Percentiles rank a stretch among this genome's conserved stretches.
Conservation (phyloP, 1,140 invertebrate species). For the fruit fly (Drosophila melanogaster) region DNA sequence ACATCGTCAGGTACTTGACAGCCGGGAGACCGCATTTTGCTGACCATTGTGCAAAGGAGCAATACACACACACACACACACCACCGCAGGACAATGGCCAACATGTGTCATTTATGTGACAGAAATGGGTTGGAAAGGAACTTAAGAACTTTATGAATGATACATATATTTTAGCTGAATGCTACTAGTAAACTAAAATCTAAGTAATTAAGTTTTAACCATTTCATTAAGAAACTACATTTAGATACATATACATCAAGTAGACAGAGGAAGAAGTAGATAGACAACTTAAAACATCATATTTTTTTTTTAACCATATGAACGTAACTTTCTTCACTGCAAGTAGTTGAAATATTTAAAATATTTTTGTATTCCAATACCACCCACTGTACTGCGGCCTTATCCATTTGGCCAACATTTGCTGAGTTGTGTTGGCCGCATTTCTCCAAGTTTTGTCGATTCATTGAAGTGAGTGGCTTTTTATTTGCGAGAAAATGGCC, state of each 20-base stretch:
- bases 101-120: neutral
- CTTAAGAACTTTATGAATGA: too few species aligned
- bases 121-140: neutral
- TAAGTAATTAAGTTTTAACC: too few species aligned
- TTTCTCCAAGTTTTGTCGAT: conserved; percentile 66
- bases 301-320: too few species aligned
- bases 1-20: conserved; percentile 80
- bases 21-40: conserved; percentile 63
- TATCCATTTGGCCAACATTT: conserved; percentile 39
- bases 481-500: conserved; percentile 74
- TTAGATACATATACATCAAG: too few species aligned
- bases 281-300: too few species aligned
- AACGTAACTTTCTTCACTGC: too few species aligned
- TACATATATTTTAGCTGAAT: neutral
- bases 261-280: too few species aligned
- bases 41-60: conserved; percentile 45
- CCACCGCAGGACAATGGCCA: conserved; percentile 23
- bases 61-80: neutral
- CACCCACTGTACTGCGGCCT: conserved; percentile 10
- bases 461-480: conserved; percentile 83
- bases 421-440: conserved; percentile 54
- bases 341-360: neutral
- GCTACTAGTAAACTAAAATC: too few species aligned
- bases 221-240: too few species aligned
- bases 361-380: neutral